phyloP scores from a whole-genome alignment of 2,888 invertebrate species.

The Smittia sp. region DNA sequence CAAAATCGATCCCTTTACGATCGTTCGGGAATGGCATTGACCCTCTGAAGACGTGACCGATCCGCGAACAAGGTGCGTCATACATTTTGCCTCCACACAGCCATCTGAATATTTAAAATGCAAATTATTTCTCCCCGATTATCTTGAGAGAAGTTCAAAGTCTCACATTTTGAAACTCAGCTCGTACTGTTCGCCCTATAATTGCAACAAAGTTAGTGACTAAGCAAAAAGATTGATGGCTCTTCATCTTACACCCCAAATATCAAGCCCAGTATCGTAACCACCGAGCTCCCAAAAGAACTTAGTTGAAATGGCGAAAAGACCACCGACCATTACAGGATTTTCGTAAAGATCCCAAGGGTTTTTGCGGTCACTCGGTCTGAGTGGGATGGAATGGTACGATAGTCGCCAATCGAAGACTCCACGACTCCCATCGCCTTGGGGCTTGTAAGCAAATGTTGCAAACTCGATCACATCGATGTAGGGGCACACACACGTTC shows the following conservation, averaged over 20 bases:
- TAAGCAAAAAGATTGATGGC: constrained; percentile 57
- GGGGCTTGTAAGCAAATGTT: constrained; percentile 29
- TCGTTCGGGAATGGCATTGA: constrained; percentile 88
- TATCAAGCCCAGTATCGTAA: constrained; percentile 86
- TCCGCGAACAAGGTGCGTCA: constrained; percentile 89
- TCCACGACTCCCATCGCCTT: constrained; percentile 31
- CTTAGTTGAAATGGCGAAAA: constrained; percentile 85
- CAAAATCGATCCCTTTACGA: constrained; percentile 55
- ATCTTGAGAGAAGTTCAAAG: constrained; percentile 54
- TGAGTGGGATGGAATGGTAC: constrained; percentile 24
- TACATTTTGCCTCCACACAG: constrained; percentile 90
- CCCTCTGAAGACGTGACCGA: constrained; percentile 87
- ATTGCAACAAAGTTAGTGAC: not conserved
- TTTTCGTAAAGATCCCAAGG: constrained; percentile 13
- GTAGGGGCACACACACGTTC: constrained; percentile 89
- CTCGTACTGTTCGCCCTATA: constrained; percentile 83
- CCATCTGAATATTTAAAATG: constrained; percentile 57
- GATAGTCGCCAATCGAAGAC: constrained; percentile 32
- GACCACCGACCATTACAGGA: constrained; percentile 78
- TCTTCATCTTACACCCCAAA: constrained; percentile 68
- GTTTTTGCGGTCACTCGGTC: constrained; percentile 28
- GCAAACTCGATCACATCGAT: constrained; percentile 82
- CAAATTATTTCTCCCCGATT: not conserved
- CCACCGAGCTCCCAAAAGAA: constrained; percentile 98
- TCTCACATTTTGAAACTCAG: constrained; percentile 81